These are phyloP conservation scores for Phyllostomus discolor DNA, from an alignment of 2,113 vertebrate genomes.

Conservation along the genomic window DNA sequence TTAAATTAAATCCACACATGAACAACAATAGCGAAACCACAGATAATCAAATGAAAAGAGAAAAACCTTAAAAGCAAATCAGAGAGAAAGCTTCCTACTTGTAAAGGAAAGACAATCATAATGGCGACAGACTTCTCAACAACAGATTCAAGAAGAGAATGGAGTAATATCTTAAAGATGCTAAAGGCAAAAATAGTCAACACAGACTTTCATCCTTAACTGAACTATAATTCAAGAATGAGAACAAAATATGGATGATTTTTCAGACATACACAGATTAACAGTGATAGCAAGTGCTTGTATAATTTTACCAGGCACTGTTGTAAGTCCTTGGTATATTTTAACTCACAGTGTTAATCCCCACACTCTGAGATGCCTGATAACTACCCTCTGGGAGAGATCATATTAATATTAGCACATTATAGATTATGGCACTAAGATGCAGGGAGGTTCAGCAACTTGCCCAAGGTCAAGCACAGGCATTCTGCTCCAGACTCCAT, in stretches of 20 bases:
- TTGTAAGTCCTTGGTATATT: not conserved
- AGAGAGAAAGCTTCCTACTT: not conserved
- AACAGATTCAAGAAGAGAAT: not conserved
- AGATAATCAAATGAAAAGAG: not conserved
- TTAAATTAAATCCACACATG: not conserved
- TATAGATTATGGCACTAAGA: not conserved
- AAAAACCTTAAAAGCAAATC: not conserved
- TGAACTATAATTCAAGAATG: not conserved
- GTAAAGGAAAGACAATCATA: not conserved
- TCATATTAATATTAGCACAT: not conserved
- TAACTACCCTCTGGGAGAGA: not conserved
- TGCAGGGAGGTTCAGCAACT: not conserved
- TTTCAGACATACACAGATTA: not conserved
- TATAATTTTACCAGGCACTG: not conserved
- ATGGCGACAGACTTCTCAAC: not conserved
- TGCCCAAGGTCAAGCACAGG: not conserved
- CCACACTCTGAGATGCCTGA: too few relatives aligned
- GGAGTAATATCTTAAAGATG: not conserved
- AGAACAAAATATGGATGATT: not conserved
- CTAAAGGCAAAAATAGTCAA: not conserved
- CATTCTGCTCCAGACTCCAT: not conserved
- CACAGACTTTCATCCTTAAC: not conserved
- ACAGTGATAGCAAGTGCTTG: not conserved
- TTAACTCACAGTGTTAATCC: not conserved
- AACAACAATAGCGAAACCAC: not conserved